Evolutionary conservation across 1,140 invertebrate species (phyloP), one percentile per base, ranked within the genome.

Genomic region (Ectropis grisescens): DNA sequence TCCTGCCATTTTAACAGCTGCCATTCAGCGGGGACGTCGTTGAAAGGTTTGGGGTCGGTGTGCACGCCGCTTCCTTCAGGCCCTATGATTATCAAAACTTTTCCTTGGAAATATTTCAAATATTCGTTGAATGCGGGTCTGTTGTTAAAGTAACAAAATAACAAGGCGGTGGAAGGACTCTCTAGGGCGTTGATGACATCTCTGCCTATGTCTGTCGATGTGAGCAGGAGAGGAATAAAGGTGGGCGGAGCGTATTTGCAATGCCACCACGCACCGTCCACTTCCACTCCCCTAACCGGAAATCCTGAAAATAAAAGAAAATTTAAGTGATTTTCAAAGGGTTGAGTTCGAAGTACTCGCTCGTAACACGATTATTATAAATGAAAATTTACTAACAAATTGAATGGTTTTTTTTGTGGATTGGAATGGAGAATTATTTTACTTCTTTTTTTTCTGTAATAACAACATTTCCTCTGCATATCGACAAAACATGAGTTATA

Each of bases 61-160:
- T 87, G 85, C n/a, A 88, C 85, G 29, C 86, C 83, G 41, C 83
- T 64, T 1, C 82, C 84, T n/a, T 85, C 65, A 0, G 90, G 90
- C 2, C 91, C 91, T 45, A 92, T 89, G 8, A 92, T 86, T 37
- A 92, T 82, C 3, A 92, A 46, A 26, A 87, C 75, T 12, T 72
- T 75, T 1, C 90, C 91, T 2, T 59, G 54, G 57, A 85, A 92
- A 28, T 81, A 47, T 15, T 75, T 58, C n/a, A 92, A 58, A 54
- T 93, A 92, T 5, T 88, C 67, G 3, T 71, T 37, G 66, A 92
- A 92, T 10, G 89, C 89, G 3, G 34, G 19, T 1, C 85, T 83
- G 43, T 91, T 87, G 47, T 92, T 92, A 52, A 92, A 93, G 53
- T 92, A 92, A 52, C 90, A 92, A 57, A 93, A 92, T 13, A 92